Evolutionary conservation across 2,113 vertebrate genomes (phyloP).

Genomic region (Campylomormyrus tamandua): DNA sequence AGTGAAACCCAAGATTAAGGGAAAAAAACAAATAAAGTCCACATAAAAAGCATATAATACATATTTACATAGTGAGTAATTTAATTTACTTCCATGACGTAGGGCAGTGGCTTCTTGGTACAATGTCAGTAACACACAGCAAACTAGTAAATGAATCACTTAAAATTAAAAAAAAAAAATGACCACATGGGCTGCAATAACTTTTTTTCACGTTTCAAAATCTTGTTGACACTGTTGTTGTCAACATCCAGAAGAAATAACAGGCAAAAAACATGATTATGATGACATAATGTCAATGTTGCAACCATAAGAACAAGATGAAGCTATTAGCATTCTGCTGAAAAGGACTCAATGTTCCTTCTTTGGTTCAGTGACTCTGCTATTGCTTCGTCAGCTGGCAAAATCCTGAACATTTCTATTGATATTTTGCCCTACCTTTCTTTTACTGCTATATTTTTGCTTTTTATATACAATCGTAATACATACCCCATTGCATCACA

Average conservation of each 20-base stretch:
- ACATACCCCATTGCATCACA: too few species aligned
- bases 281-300: neutral
- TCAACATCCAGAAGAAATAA: neutral
- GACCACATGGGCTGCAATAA: slow-evolving; percentile 31
- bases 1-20: slow-evolving; percentile 30
- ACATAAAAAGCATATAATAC: slow-evolving; percentile 48
- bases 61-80: slow-evolving; percentile 54
- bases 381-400: neutral
- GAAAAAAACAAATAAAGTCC: neutral
- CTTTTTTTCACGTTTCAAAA: neutral
- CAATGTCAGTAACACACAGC: slow-evolving; percentile 25
- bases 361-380: neutral
- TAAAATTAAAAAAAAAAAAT: slow-evolving; percentile 28
- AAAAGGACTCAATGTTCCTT: neutral
- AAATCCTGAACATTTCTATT: neutral
- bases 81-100: slow-evolving; percentile 33
- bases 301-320: neutral
- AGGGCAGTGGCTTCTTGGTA: slow-evolving; percentile 37
- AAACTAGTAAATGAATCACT: slow-evolving; percentile 29
- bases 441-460: neutral
- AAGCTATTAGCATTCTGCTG: neutral
- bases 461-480: neutral
- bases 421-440: neutral
- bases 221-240: neutral
- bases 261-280: neutral